These are phyloP conservation scores for Natrix natrix DNA, from an alignment of 2,797 vertebrate genomes.

Conservation along the genomic window DNA sequence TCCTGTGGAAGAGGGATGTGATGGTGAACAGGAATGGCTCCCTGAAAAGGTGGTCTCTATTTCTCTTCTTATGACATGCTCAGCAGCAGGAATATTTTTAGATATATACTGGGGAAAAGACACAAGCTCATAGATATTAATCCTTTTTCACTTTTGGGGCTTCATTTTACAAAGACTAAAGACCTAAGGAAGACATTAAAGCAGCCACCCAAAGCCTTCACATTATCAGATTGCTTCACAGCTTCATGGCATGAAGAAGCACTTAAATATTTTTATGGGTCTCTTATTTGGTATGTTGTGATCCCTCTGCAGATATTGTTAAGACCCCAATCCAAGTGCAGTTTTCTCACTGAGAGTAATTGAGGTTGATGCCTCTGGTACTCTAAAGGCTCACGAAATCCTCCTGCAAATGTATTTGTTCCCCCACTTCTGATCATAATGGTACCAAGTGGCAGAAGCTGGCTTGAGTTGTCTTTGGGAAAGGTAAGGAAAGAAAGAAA, in stretches of 20 bases:
- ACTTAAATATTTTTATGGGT: neutral
- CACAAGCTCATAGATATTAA: conserved; percentile 15
- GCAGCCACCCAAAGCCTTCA: neutral
- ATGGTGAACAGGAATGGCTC: conserved; percentile 93
- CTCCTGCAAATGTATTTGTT: neutral
- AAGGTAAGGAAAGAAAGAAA: neutral
- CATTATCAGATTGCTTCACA: neutral
- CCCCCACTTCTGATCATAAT: neutral
- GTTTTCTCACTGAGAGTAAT: neutral
- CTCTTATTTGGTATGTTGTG: neutral
- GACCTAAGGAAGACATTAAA: neutral
- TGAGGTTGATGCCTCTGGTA: neutral
- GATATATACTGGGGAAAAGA: conserved; percentile 85
- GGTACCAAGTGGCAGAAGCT: too few relatives aligned
- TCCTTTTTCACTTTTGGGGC: neutral
- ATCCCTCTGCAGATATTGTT: neutral
- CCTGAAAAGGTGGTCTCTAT: conserved; percentile 90
- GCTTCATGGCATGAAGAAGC: neutral
- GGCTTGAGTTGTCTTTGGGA: neutral
- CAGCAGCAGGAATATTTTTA: conserved; percentile 91
- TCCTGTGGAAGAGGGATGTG: conserved; percentile 93
- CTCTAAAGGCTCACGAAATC: too few relatives aligned
- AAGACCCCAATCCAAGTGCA: neutral
- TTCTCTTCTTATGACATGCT: conserved; percentile 89
- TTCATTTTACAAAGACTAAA: neutral